Base-by-base conservation (phyloP, 2,888 invertebrate genomes). In the Empis stercorea region DNA sequence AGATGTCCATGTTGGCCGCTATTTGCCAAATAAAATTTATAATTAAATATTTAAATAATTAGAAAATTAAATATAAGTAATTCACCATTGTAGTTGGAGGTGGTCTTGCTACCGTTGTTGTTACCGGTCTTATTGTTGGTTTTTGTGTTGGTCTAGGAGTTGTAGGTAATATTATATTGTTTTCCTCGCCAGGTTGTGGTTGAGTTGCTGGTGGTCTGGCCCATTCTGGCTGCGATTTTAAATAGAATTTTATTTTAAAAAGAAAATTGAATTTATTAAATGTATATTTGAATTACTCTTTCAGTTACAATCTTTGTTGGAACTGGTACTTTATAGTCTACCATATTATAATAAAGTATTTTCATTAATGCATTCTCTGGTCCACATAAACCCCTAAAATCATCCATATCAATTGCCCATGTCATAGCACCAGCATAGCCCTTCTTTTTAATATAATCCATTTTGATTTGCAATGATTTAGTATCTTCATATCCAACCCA, bases 401-500 rank as follows among this genome's bases (percentile, higher is more conserved):
- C 92, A 50, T 93, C 92, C 89, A 91, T 88, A 49, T 69, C 69
- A 42, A 91, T 81, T 20, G 92, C 91, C 92, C 92, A 92, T 15
- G 80, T 84, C 92, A 92, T 92, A 1, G 87, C 89, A 0, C 92
- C 92, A 0, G 81, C 81, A 59, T 85, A 86, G 0, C 88, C 87
- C 63, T 83, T 86, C 47, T 76, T 60, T 61, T 84, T 87, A 55
- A 92, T 85, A 73, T 79, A 92, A 62, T 91, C 82, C 87, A 91
- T 87, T 72, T 93, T 93, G 56, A 87, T 84, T 64, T 86, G 81
- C 0, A 92, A 75, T 55, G 88, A 89, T 58, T 76, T 75, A 0
- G 79, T 76, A 61, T 89, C 81, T 63, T 89, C 92, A 61, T 89
- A 93, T 4, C 92, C 92, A 14, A 92, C 85, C 92, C 92, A 93